These are phyloP conservation scores for Euglossa dilemma DNA, from an alignment of 1,140 invertebrate species.

Conservation along the genomic window DNA sequence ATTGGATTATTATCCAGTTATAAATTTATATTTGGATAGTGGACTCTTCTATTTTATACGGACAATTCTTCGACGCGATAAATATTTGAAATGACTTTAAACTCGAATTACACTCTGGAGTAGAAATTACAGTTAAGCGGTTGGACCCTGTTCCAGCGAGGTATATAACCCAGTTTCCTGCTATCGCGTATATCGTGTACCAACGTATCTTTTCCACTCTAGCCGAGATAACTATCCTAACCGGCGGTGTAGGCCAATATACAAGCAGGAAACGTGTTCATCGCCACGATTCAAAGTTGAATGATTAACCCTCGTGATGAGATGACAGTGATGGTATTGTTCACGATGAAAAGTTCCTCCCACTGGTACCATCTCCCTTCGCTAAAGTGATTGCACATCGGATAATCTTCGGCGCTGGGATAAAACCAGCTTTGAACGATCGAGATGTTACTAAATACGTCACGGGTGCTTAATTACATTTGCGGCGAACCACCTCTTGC, in stretches of 20 bases:
- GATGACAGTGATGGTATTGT: slow-evolving; percentile 74
- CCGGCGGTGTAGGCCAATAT: too few species aligned
- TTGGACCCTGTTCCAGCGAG: not conserved
- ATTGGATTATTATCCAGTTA: too few species aligned
- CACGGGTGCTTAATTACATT: slow-evolving; percentile 62
- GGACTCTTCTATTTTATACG: too few species aligned
- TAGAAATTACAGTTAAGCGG: not conserved
- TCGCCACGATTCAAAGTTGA: slow-evolving; percentile 67
- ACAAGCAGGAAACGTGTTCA: not conserved
- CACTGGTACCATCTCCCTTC: slow-evolving; percentile 38
- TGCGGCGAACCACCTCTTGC: slow-evolving; percentile 33
- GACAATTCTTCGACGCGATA: too few species aligned
- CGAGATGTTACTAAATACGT: slow-evolving; percentile 55
- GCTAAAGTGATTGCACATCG: slow-evolving; percentile 74
- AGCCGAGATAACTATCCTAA: not conserved
- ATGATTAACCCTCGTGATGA: slow-evolving; percentile 74
- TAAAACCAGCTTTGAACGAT: slow-evolving; percentile 61
- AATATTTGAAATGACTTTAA: too few species aligned
- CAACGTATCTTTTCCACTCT: too few species aligned
- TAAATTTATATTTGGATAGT: too few species aligned
- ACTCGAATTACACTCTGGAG: fast-evolving
- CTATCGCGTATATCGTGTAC: too few species aligned
- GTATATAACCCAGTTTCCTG: too few species aligned
- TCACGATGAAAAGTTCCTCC: slow-evolving; percentile 48
- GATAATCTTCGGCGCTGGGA: slow-evolving; percentile 75